phyloP scores from a whole-genome alignment of 2,113 vertebrate genomes.

The Vulpes vulpes region DNA sequence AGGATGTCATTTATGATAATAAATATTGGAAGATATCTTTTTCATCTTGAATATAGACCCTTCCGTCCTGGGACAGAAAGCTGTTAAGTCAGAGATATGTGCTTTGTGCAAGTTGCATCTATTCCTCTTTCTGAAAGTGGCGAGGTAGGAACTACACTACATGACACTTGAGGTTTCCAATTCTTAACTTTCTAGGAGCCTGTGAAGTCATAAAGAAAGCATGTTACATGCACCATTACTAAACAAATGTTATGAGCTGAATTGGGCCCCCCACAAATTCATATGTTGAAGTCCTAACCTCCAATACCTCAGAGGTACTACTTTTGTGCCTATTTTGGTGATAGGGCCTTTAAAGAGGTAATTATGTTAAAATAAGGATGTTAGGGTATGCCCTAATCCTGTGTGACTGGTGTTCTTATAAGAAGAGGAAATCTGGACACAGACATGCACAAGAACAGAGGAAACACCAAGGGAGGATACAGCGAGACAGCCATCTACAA shows the following conservation, averaged over 20 bases:
- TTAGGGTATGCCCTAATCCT: neutral
- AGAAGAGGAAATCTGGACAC: neutral
- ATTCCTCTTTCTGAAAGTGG: neutral
- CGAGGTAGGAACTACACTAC: neutral
- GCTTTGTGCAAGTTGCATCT: neutral
- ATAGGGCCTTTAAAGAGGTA: neutral
- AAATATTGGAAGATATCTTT: slow-evolving; percentile 8
- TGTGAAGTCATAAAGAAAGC: neutral
- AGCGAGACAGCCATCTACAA: neutral
- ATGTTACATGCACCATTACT: neutral
- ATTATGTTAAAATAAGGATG: neutral
- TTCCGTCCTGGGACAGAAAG: neutral
- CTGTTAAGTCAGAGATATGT: neutral
- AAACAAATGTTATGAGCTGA: neutral
- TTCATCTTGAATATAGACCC: neutral
- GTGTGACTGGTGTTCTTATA: neutral
- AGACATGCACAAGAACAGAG: neutral
- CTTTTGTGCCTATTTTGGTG: neutral
- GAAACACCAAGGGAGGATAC: neutral
- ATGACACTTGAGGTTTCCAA: neutral
- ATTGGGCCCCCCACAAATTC: neutral
- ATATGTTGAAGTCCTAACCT: neutral
- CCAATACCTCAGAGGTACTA: neutral
- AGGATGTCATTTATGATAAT: neutral
- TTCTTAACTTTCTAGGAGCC: neutral